A percentile compares a stretch with the other conserved stretches of the same genome.
phyloP scores from a whole-genome alignment of 2,888 invertebrate species.

The Drosophila anomalipes region DNA sequence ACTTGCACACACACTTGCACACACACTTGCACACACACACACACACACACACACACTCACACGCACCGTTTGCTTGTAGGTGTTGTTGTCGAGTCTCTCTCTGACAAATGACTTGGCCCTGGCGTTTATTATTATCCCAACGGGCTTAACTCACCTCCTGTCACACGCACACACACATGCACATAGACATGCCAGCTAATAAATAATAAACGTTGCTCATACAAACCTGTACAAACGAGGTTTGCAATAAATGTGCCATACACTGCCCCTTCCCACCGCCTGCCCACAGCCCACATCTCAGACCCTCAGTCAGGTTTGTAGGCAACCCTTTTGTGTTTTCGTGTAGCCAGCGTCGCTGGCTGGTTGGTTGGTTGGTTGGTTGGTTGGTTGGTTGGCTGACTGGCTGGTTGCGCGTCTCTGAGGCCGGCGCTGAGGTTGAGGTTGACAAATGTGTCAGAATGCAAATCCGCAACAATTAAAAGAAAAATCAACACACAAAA shows the following conservation, averaged over 20 bases:
- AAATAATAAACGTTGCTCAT: slow-evolving; percentile 70
- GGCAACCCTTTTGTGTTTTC: slow-evolving; percentile 52
- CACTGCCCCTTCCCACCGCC: slow-evolving; percentile 4
- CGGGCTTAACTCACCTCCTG: slow-evolving; percentile 59
- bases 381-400: slow-evolving; percentile 24
- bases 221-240: slow-evolving; percentile 59
- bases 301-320: slow-evolving; percentile 21
- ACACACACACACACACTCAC: slow-evolving; percentile 16
- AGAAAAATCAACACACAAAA: slow-evolving; percentile 84
- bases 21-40: slow-evolving; percentile 24
- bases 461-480: slow-evolving; percentile 85
- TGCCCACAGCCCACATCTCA: slow-evolving; percentile 23
- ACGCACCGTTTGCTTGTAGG: slow-evolving; percentile 21
- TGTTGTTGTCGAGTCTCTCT: slow-evolving; percentile 48
- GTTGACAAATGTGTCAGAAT: slow-evolving; percentile 85
- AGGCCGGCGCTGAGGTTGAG: slow-evolving; percentile 80
- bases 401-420: slow-evolving; percentile 56
- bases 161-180: slow-evolving; percentile 32
- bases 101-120: slow-evolving; percentile 71
- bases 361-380: not conserved
- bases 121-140: slow-evolving; percentile 78
- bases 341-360: slow-evolving; percentile 32
- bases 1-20: slow-evolving; percentile 29
- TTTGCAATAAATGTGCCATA: slow-evolving; percentile 27
- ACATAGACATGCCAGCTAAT: slow-evolving; percentile 58